Base-by-base conservation (phyloP, 2,113 vertebrate species). In the Theristicus caerulescens region DNA sequence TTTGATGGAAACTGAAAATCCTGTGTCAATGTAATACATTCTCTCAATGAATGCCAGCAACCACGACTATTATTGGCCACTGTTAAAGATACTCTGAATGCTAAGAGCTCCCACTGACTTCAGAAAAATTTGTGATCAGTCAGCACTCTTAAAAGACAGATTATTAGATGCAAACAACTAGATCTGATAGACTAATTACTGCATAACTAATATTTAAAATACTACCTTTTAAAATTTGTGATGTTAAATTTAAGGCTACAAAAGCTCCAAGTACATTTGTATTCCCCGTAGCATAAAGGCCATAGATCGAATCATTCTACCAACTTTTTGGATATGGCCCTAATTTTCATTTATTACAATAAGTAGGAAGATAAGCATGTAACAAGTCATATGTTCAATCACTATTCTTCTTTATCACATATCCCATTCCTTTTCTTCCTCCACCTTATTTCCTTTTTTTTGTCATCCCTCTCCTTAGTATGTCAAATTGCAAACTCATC, bases 1-100 rank as follows among this genome's bases (percentile, higher is more conserved):
- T 58, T 38, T 88, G 74, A 90, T 40, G 46, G 64, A 88, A 95
- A 90, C 72, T 59, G 59, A 92, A 94, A 96, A 90, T 64, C 51
- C n/a, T 6, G 2, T 8, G 7, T 62, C 69, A 61, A 32, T 36
- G 22, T 62, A 91, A 89, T 22, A 67, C 36, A 65, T 46, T 71
- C 40, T 42, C 58, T 51, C 12, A 0, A 64, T 20, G 67, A 86
- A 88, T 34, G 11, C 27, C 46, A 77, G 40, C 71, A 92, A 70
- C 40, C 49, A 77, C 77, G 78, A 44, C 38, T 61, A 47, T n/a
- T 58, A 77, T 2, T 55, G 66, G 58, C 51, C 42, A 66, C 61
- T 4, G 2, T 44, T 80, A 62, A 84, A 93, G 66, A 77, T 17
- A 72, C 6, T 36, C 22, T 72, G 78, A 77, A 80, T n/a, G n/a